Percentiles rank a stretch among this genome's conserved stretches.
Evolutionary conservation across 2,888 invertebrate genomes (phyloP).

Genomic region (Eudasyphora cyanicolor): DNA sequence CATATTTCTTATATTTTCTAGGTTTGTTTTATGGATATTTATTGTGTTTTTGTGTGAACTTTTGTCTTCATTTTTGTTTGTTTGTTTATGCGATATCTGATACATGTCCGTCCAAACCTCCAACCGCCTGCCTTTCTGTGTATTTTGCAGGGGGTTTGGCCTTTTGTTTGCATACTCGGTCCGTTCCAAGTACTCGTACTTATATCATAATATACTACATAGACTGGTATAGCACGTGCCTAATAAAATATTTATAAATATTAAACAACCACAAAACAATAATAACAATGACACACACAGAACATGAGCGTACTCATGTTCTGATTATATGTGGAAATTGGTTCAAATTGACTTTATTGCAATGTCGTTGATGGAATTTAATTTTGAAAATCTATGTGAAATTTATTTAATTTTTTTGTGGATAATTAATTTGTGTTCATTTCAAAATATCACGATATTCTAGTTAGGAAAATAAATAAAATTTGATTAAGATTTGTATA

Average conservation of each 20-base stretch:
- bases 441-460: too few relatives aligned
- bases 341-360: too few relatives aligned
- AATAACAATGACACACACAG: background rate
- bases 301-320: background rate
- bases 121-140: background rate
- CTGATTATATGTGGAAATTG: background rate
- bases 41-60: background rate
- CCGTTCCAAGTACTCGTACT: background rate
- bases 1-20: constrained; percentile 39
- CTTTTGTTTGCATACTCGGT: background rate
- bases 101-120: background rate
- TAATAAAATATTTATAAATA: constrained; percentile 58
- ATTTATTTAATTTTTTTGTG: too few relatives aligned
- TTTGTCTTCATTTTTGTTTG: constrained; percentile 4
- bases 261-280: constrained; percentile 11
- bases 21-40: background rate
- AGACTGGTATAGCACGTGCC: constrained; percentile 41
- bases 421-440: too few relatives aligned
- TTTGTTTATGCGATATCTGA: constrained; percentile 33
- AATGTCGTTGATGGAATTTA: too few relatives aligned
- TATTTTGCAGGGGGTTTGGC: background rate
- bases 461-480: too few relatives aligned
- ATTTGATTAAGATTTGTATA: too few relatives aligned
- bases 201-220: background rate
- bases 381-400: too few relatives aligned